Evolutionary conservation across 2,113 vertebrate species (phyloP).

Genomic region (Campylomormyrus numenius): DNA sequence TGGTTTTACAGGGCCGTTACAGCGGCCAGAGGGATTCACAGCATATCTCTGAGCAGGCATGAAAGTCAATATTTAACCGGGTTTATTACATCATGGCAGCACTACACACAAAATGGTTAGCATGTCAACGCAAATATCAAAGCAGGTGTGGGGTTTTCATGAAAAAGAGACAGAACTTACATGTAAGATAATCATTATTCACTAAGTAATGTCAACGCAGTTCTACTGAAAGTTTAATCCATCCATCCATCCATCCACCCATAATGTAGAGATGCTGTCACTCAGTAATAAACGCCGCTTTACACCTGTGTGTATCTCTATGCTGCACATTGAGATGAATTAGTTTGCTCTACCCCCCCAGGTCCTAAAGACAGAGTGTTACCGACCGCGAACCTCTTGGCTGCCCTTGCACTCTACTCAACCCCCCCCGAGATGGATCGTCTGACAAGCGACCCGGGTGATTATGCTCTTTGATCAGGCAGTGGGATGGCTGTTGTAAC

Average conservation of each 20-base stretch:
- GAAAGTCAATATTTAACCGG: neutral
- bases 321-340: conserved; percentile 66
- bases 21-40: neutral
- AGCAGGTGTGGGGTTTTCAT: neutral
- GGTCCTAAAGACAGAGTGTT: conserved; percentile 44
- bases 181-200: neutral
- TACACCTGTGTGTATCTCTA: conserved; percentile 54
- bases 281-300: conserved; percentile 61
- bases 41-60: neutral
- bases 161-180: neutral
- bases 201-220: neutral
- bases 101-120: neutral
- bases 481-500: conserved; percentile 40
- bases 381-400: conserved; percentile 30
- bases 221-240: neutral
- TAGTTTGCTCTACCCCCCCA: conserved; percentile 43
- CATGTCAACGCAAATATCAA: neutral
- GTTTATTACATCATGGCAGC: neutral
- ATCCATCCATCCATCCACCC: neutral
- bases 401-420: conserved; percentile 36
- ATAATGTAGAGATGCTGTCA: conserved; percentile 55
- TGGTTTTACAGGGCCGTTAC: neutral
- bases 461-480: conserved; percentile 49
- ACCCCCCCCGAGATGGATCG: conserved; percentile 36
- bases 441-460: conserved; percentile 56